These are phyloP conservation scores for Cliona cf. orientalis DNA, from an alignment of 37 sponge, comb jelly and placozoan species.

Conservation along the genomic window DNA sequence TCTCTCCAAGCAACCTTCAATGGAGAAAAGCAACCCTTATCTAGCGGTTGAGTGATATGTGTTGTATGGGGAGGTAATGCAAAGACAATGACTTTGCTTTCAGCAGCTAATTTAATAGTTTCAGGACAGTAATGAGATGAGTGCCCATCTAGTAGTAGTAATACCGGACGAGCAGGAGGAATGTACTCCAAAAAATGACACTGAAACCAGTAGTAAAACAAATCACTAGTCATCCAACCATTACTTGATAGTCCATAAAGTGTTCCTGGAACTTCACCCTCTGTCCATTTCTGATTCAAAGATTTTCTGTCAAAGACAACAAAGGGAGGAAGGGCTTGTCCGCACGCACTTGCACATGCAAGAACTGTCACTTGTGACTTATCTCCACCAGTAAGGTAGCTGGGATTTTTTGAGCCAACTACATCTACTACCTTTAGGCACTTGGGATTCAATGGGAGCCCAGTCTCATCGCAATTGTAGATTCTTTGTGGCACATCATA, in stretches of 20 bases:
- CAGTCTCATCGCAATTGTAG: constrained; percentile 19
- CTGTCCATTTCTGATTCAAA: not conserved
- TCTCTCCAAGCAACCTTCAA: constrained; percentile 11
- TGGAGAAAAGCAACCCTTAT: constrained; percentile 13
- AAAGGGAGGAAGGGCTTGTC: not conserved
- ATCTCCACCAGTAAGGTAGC: not conserved
- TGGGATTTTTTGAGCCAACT: not conserved
- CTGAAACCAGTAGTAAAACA: not conserved
- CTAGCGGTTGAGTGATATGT: not conserved
- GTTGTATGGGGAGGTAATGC: not conserved
- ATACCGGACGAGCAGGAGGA: no score
- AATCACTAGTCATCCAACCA: constrained; percentile 1
- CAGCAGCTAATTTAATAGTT: not conserved
- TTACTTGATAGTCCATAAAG: not conserved
- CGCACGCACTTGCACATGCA: constrained; percentile 2
- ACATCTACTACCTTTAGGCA: constrained; percentile 1
- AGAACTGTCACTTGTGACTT: constrained; percentile 6
- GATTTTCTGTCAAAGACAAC: constrained; percentile 4
- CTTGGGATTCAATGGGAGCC: not conserved
- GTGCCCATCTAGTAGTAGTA: not conserved
- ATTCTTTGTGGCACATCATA: not conserved
- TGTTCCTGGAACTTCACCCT: constrained; percentile 10
- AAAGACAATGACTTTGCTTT: not conserved
- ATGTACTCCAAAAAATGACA: constrained; percentile 6
- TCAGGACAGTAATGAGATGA: not conserved